Base-by-base conservation (phyloP, 2,113 vertebrate genomes). In the Emydura subglobosa region DNA sequence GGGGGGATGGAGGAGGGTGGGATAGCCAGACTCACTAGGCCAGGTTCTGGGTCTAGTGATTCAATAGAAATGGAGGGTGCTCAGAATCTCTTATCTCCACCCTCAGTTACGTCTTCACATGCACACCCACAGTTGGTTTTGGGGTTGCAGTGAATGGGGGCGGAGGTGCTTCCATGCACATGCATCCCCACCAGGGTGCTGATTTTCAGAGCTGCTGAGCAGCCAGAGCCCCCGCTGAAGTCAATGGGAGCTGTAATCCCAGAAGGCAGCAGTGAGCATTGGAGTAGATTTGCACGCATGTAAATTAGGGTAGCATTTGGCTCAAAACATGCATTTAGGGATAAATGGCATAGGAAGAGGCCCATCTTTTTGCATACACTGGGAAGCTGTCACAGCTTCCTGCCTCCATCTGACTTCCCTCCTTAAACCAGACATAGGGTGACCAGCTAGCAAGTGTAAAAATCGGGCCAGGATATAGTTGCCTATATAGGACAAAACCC, bases 61-160 rank as follows among this genome's bases (percentile, higher is more conserved):
- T 17, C 80, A 11, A 55, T 21, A 55, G 29, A 25, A 11, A 65
- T 83, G 80, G 29, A 34, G 54, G 86, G 79, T 54, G 10, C 19
- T 1, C 57, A 61, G 57, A 11, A 61, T 29, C 57, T 61, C 57
- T 49, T 5, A 31, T 65, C 79, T 79, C 39, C 83, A 55, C 79
- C 31, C 24, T 24, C 0, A 0, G 10, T 0, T 7, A 74, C 4
- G 31, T 14, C 65, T 25, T 27, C 49, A 53, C 65, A n/a, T 3
- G 3, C 31, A n/a, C 54, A 49, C 42, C 51, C 68, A 68, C 53
- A 87, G 79, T 78, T 14, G 82, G 12, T 21, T 2, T 0, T 29
- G 42, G 51, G 22, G 44, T 3, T 50, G n/a, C 7, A 8, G 14
- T 68, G 34, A 14, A 16, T 9, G 16, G 2, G 2, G 57, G 29